Conservation (phyloP, 2,888 invertebrate genomes). For the Allophyes oxyacanthae region DNA sequence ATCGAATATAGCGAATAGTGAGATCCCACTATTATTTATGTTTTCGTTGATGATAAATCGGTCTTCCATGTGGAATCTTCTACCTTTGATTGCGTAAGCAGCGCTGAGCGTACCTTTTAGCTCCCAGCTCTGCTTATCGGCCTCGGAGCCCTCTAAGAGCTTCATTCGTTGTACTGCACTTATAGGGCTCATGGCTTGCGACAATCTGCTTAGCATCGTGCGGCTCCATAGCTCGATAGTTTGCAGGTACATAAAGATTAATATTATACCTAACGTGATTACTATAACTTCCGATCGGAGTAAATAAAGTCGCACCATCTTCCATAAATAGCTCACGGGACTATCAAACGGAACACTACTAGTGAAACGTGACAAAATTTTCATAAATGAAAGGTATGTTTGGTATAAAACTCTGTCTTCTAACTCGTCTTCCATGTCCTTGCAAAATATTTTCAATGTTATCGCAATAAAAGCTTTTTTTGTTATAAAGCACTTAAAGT, state of each 20-base stretch:
- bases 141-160: slow-evolving; percentile 87
- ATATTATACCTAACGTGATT: slow-evolving; percentile 91
- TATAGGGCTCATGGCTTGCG: slow-evolving; percentile 90
- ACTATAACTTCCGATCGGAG: slow-evolving; percentile 94
- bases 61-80: slow-evolving; percentile 98
- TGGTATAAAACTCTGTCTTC: slow-evolving; percentile 96
- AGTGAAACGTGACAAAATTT: slow-evolving; percentile 94
- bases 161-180: slow-evolving; percentile 90
- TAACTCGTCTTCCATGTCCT: slow-evolving; percentile 96
- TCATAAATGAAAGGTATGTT: slow-evolving; percentile 96
- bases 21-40: slow-evolving; percentile 95
- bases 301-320: slow-evolving; percentile 93
- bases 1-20: slow-evolving; percentile 97
- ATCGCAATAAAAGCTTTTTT: slow-evolving; percentile 41
- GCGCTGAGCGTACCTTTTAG: slow-evolving; percentile 93
- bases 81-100: slow-evolving; percentile 97
- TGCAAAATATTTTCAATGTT: slow-evolving; percentile 51
- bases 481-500: slow-evolving; percentile 23
- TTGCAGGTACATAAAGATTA: slow-evolving; percentile 94
- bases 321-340: slow-evolving; percentile 93
- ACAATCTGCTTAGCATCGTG: slow-evolving; percentile 91
- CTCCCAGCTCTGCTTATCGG: slow-evolving; percentile 92
- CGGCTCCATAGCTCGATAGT: slow-evolving; percentile 95
- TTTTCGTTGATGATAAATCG: slow-evolving; percentile 96
- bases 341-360: slow-evolving; percentile 94